phyloP scores from a whole-genome alignment of 2,113 vertebrate species.

The Ariopsis seemanni region DNA sequence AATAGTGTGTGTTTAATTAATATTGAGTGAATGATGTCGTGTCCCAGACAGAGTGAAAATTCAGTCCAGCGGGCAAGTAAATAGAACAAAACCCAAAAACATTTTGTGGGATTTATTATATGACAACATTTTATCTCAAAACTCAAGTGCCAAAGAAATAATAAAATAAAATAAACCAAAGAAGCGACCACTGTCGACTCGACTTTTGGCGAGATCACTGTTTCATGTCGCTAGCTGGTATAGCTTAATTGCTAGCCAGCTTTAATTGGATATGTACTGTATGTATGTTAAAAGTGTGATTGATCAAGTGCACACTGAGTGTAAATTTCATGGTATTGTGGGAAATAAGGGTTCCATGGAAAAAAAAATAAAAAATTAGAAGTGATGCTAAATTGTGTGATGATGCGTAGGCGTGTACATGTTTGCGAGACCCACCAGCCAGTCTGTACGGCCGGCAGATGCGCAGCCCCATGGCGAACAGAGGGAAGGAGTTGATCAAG shows the following conservation, averaged over 20 bases:
- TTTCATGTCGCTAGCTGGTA: neutral
- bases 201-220: neutral
- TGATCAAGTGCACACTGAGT: too few species aligned
- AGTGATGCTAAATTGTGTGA: neutral
- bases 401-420: neutral
- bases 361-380: neutral
- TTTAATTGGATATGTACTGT: neutral
- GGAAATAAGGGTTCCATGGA: neutral
- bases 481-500: conserved; percentile 88
- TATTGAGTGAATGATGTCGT: neutral
- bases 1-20: neutral
- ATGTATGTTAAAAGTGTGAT: too few species aligned
- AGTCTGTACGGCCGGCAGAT: conserved; percentile 86
- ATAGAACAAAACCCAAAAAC: neutral
- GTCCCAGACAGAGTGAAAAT: neutral
- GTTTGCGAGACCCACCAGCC: conserved; percentile 72
- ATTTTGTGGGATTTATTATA: neutral
- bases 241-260: neutral
- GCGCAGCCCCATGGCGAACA: conserved; percentile 85
- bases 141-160: neutral
- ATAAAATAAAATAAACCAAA: neutral
- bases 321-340: neutral
- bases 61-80: neutral
- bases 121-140: neutral
- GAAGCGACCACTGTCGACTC: neutral